Percentiles rank a stretch among this genome's conserved stretches.
Evolutionary conservation across 2,797 vertebrate species (phyloP).

Genomic region (Sciaenops ocellatus): DNA sequence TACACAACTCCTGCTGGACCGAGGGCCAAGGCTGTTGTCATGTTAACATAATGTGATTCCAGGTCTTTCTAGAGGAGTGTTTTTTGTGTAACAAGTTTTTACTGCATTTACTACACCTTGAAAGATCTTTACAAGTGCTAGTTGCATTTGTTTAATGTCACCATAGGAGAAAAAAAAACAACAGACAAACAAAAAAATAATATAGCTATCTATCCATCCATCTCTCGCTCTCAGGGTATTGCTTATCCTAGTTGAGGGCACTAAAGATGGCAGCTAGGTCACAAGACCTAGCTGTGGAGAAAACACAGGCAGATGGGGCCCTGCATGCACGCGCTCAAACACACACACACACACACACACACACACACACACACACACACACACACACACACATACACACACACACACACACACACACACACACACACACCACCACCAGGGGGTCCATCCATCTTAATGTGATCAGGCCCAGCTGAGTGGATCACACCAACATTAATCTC

Average conservation of each 20-base stretch:
- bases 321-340: constrained; percentile 38
- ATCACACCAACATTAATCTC: constrained; percentile 85
- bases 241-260: constrained; percentile 77
- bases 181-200: constrained; percentile 32
- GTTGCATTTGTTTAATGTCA: constrained; percentile 53
- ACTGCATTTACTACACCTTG: background rate
- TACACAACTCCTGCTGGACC: background rate
- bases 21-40: background rate
- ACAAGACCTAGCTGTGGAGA: constrained; percentile 78
- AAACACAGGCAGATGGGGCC: constrained; percentile 85
- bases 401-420: constrained; percentile 45
- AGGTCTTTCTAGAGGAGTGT: background rate
- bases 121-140: background rate
- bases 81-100: too few species aligned
- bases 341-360: constrained; percentile 30
- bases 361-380: constrained; percentile 10
- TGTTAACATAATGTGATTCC: constrained; percentile 1
- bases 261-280: constrained; percentile 83
- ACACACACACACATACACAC: constrained; percentile 17
- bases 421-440: constrained; percentile 62
- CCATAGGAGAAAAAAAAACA: constrained; percentile 13
- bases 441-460: constrained; percentile 86
- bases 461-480: constrained; percentile 83
- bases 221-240: constrained; percentile 68
- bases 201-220: constrained; percentile 57